Percentiles rank a stretch among this genome's conserved stretches.
These are phyloP conservation scores for Teleogryllus occipitalis DNA, from an alignment of 1,140 invertebrate genomes.

Conservation along the genomic window DNA sequence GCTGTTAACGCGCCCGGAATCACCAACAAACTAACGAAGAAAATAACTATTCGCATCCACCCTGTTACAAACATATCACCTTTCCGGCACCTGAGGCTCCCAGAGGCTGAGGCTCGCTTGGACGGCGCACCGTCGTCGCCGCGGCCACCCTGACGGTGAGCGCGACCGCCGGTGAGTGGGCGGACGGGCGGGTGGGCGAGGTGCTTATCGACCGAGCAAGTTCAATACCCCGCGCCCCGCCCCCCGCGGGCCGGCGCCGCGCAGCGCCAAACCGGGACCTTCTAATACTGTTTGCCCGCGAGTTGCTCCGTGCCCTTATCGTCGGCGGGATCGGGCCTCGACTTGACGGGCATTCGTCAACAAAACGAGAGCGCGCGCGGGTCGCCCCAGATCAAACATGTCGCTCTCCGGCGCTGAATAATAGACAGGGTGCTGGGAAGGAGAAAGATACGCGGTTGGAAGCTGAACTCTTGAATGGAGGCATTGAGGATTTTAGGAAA, in stretches of 20 bases:
- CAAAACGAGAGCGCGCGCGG: background rate
- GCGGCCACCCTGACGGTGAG: background rate
- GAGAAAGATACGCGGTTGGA: too few species aligned
- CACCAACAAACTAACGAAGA: too few species aligned
- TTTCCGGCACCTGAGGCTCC: background rate
- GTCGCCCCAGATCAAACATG: background rate
- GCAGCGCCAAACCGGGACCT: background rate
- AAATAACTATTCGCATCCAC: too few species aligned
- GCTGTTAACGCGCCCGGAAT: too few species aligned
- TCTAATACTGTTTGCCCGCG: background rate
- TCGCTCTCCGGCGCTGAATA: background rate
- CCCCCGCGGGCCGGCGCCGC: too few species aligned
- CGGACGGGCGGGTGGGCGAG: background rate
- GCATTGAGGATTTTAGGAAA: too few species aligned
- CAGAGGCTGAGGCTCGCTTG: background rate
- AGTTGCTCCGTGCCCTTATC: background rate
- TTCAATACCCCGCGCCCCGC: background rate
- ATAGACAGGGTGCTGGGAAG: too few species aligned
- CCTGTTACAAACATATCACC: too few species aligned
- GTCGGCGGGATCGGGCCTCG: background rate
- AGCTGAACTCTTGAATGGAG: too few species aligned
- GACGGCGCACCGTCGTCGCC: background rate
- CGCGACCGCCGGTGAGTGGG: background rate
- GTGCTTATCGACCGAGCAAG: constrained; percentile 3
- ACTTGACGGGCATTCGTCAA: constrained; percentile 3